Percentiles rank a stretch among this genome's conserved stretches.
Evolutionary conservation across 2,113 vertebrate species (phyloP).

Genomic region (Danionella cerebrum): DNA sequence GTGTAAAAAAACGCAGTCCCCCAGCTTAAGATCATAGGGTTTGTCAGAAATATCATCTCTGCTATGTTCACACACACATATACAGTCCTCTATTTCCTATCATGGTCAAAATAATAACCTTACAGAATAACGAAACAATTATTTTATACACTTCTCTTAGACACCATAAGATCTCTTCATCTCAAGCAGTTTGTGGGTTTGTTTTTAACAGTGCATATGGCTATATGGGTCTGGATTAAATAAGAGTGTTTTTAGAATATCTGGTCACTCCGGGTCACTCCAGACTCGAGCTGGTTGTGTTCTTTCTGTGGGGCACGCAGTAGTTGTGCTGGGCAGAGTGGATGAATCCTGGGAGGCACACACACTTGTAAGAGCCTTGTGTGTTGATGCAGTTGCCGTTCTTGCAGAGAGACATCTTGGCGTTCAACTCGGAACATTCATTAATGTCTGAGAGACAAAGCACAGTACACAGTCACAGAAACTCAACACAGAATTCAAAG

Average conservation of each 20-base stretch:
- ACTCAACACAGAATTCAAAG: too few species aligned
- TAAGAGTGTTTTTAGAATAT: conserved; percentile 51
- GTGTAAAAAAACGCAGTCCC: conserved; percentile 56
- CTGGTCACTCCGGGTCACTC: conserved; percentile 60
- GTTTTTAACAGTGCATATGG: conserved; percentile 91
- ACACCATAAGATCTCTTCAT: conserved; percentile 59
- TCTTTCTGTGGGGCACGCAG: conserved; percentile 72
- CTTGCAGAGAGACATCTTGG: conserved; percentile 90
- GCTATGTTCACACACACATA: conserved; percentile 14
- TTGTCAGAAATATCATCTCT: conserved; percentile 62
- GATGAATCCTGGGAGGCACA: conserved; percentile 83
- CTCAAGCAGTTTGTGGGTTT: conserved; percentile 72
- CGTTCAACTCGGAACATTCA: conserved; percentile 90
- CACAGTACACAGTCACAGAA: background rate
- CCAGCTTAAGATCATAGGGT: conserved; percentile 76
- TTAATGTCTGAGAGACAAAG: conserved; percentile 79
- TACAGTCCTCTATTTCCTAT: conserved; percentile 46
- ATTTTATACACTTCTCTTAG: conserved; percentile 61
- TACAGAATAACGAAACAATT: conserved; percentile 49
- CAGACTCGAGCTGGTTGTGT: conserved; percentile 58
- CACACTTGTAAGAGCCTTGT: conserved; percentile 84
- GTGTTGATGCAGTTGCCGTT: conserved; percentile 96
- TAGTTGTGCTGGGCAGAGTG: conserved; percentile 85
- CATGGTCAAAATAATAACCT: conserved; percentile 38
- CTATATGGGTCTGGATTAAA: conserved; percentile 73